A percentile compares a stretch with the other conserved stretches of the same genome.
phyloP scores from a whole-genome alignment of 23 tunicate genomes.

The Trididemnum clinides region DNA sequence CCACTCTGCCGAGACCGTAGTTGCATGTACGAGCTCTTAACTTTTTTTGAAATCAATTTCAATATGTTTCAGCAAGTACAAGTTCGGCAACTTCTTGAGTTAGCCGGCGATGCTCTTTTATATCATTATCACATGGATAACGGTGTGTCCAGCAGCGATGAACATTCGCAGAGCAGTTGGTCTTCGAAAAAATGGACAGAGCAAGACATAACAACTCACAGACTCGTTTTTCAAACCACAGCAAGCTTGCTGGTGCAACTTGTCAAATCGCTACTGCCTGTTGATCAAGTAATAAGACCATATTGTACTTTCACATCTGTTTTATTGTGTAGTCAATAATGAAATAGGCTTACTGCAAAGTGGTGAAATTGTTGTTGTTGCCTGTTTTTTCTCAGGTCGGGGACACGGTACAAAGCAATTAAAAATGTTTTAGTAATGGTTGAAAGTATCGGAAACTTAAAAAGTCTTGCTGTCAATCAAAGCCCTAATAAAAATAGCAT shows the following conservation, averaged over 20 bases:
- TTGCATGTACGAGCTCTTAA: no score
- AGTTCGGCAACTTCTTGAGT: conserved; percentile 48
- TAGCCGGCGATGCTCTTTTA: conserved; percentile 49
- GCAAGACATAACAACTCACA: conserved; percentile 45
- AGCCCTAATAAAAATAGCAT: no score
- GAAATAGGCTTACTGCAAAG: no score
- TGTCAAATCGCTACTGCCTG: conserved; percentile 51
- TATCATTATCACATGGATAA: conserved; percentile 73
- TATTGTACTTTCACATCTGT: neutral
- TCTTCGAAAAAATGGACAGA: conserved; percentile 31
- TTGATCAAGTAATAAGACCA: conserved; percentile 40
- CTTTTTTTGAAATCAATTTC: no score
- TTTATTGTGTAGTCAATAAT: no score
- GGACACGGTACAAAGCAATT: no score
- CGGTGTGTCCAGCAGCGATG: neutral
- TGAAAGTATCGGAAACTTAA: no score
- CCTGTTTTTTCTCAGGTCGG: no score
- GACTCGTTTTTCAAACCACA: conserved; percentile 68
- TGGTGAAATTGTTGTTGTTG: no score
- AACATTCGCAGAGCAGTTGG: conserved; percentile 12
- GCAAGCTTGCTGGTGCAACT: conserved; percentile 47
- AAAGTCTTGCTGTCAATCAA: no score
- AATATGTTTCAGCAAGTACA: conserved; percentile 62
- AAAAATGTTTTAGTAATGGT: no score
- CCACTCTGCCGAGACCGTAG: no score